Conservation (phyloP, 30 jellyfish, hydroid and myxozoan genomes). For the Mastigias papua region DNA sequence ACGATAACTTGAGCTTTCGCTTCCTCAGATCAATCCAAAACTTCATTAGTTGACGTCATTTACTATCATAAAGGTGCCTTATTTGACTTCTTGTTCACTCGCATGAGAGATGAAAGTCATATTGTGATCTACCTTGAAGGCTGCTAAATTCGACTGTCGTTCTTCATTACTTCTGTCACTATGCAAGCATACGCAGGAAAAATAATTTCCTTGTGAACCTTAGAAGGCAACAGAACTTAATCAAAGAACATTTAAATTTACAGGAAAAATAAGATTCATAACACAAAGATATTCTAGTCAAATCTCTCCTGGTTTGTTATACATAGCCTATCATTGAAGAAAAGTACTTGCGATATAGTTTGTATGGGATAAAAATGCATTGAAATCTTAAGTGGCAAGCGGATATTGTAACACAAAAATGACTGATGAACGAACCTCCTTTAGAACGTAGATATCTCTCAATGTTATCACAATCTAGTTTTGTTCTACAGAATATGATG, state of each 20-base stretch:
- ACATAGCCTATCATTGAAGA: no score
- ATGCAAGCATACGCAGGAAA: slow-evolving; percentile 97
- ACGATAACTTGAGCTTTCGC: no score
- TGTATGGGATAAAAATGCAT: no score
- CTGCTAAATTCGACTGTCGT: slow-evolving; percentile 81
- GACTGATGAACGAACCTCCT: slow-evolving; percentile 29
- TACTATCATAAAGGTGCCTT: no score
- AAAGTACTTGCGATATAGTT: no score
- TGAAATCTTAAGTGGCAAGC: not conserved
- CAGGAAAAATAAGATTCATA: no score
- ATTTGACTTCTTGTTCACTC: no score
- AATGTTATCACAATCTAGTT: slow-evolving; percentile 91
- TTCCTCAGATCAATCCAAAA: no score
- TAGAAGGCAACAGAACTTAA: not conserved
- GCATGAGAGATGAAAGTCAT: not conserved
- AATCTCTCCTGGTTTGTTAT: no score
- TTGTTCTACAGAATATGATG: slow-evolving; percentile 96
- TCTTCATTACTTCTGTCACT: slow-evolving; percentile 91
- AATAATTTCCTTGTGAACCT: slow-evolving; percentile 43
- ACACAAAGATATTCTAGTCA: no score
- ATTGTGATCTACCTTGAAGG: slow-evolving; percentile 68
- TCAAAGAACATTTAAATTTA: no score
- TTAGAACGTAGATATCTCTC: slow-evolving; percentile 74
- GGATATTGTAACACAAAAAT: not conserved
- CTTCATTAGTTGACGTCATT: no score